Evolutionary conservation across 2,113 vertebrate species (phyloP).

Genomic region (Myrmecophaga tridactyla): DNA sequence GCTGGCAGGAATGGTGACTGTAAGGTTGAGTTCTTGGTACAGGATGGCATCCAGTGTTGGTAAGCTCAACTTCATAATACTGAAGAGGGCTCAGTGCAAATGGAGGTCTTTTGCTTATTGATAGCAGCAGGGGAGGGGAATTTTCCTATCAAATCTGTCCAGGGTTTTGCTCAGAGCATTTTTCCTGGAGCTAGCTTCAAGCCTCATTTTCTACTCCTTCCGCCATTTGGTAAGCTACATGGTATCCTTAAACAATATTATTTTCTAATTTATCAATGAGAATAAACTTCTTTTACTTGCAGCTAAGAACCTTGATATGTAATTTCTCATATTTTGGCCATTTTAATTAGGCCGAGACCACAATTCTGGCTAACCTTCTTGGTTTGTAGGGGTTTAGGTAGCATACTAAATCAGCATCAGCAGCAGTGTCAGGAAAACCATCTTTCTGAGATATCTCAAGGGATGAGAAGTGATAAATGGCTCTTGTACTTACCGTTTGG

Average conservation of each 20-base stretch:
- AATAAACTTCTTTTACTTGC: not conserved
- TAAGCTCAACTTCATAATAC: not conserved
- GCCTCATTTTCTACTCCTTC: not conserved
- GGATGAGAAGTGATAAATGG: not conserved
- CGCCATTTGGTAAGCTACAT: not conserved
- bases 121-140: not conserved
- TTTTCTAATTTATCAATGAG: not conserved
- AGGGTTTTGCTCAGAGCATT: not conserved
- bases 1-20: not conserved
- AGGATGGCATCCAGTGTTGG: not conserved
- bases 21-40: not conserved
- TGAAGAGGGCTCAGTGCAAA: not conserved
- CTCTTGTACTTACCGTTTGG: not conserved
- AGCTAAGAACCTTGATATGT: not conserved
- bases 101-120: not conserved
- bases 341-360: constrained; percentile 1
- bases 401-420: not conserved
- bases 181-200: not conserved
- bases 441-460: not conserved
- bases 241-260: not conserved
- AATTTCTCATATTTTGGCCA: not conserved
- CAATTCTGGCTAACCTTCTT: not conserved
- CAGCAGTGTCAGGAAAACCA: not conserved
- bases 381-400: not conserved
- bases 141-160: not conserved